Conservation (phyloP, 1,140 invertebrate genomes). For the Lepeophtheirus salmonis region DNA sequence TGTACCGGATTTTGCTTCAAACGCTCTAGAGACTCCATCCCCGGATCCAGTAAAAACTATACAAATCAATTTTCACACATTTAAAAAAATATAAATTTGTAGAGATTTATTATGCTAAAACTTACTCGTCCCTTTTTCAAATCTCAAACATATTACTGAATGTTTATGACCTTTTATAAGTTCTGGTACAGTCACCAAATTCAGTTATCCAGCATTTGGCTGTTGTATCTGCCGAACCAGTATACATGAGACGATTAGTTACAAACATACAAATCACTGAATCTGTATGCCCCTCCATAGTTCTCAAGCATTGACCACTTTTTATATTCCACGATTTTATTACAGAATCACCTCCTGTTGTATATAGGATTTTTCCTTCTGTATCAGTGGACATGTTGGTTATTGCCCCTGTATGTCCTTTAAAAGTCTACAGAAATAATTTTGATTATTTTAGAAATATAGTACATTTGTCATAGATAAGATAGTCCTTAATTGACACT, state of each 20-base stretch:
- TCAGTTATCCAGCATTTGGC: constrained; percentile 36
- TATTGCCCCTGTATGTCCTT: constrained; percentile 31
- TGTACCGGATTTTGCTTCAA: constrained; percentile 34
- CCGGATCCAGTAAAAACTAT: constrained; percentile 34
- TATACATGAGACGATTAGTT: constrained; percentile 34
- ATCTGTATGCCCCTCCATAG: constrained; percentile 33
- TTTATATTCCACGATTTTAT: constrained; percentile 33
- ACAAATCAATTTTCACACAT: constrained; percentile 16
- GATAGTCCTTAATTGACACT: too few species aligned
- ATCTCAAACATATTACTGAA: constrained; percentile 31
- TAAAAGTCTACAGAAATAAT: constrained; percentile 22
- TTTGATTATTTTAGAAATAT: too few species aligned
- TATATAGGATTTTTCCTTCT: constrained; percentile 30
- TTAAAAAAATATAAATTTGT: too few species aligned
- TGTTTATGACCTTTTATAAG: constrained; percentile 33
- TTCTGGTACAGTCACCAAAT: constrained; percentile 35
- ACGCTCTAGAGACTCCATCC: constrained; percentile 28
- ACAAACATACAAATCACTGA: constrained; percentile 33
- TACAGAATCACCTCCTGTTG: constrained; percentile 31
- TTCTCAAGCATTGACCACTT: constrained; percentile 27
- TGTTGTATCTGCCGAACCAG: constrained; percentile 34
- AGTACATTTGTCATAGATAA: too few species aligned
- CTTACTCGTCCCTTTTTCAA: constrained; percentile 34
- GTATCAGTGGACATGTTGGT: constrained; percentile 32
- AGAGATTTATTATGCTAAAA: constrained; percentile 18